phyloP scores from a whole-genome alignment of 2,888 invertebrate species.

The Ctena decussata region DNA sequence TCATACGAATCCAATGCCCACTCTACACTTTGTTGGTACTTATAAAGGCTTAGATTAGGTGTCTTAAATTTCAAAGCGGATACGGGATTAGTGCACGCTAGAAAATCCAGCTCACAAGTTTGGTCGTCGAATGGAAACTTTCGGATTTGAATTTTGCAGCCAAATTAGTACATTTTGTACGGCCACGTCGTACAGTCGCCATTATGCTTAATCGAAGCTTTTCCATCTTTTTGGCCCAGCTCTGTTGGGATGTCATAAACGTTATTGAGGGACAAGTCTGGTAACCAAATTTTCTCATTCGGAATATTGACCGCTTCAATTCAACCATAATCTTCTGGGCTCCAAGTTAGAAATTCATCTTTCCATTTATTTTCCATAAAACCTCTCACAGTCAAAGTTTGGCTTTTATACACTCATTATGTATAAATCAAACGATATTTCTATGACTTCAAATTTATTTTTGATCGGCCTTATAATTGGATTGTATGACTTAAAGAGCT shows the following conservation, averaged over 20 bases:
- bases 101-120: conserved; percentile 63
- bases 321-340: conserved; percentile 29
- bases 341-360: conserved; percentile 56
- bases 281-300: conserved; percentile 57
- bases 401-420: too few species aligned
- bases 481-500: too few species aligned
- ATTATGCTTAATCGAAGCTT: conserved; percentile 39
- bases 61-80: conserved; percentile 31
- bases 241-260: conserved; percentile 56
- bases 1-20: conserved; percentile 30
- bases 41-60: neutral
- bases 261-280: conserved; percentile 46
- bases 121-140: conserved; percentile 70
- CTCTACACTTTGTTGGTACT: conserved; percentile 25
- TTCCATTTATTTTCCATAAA: conserved; percentile 64
- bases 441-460: too few species aligned
- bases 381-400: conserved; percentile 49
- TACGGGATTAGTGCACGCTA: conserved; percentile 52
- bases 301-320: conserved; percentile 51
- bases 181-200: conserved; percentile 61
- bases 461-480: too few species aligned
- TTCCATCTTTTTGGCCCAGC: conserved; percentile 54
- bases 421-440: too few species aligned
- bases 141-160: conserved; percentile 44
- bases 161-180: conserved; percentile 44